Evolutionary conservation across 2,113 vertebrate species (phyloP).

Genomic region (Xenus cinereus): DNA sequence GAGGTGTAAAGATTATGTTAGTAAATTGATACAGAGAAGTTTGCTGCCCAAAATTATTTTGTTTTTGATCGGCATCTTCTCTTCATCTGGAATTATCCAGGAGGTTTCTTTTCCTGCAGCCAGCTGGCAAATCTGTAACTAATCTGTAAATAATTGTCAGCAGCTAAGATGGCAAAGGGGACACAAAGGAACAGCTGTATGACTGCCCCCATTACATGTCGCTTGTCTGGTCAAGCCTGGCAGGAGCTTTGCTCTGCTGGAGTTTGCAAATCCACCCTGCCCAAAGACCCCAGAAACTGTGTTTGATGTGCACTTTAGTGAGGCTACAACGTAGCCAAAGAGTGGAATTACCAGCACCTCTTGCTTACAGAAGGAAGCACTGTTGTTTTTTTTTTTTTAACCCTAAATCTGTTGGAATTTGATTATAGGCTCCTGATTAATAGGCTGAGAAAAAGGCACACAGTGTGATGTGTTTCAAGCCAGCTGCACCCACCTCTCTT

Average conservation of each 20-base stretch:
- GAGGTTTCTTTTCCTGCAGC: not conserved
- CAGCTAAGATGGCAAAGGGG: not conserved
- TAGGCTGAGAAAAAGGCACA: not conserved
- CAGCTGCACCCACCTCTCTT: not conserved
- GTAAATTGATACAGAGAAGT: not conserved
- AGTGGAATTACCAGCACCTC: not conserved
- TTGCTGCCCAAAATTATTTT: not conserved
- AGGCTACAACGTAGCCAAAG: not conserved
- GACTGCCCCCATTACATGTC: not conserved
- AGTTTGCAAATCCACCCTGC: not conserved
- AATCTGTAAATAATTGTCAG: slow-evolving; percentile 35
- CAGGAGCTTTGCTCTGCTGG: not conserved
- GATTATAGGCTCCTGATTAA: not conserved
- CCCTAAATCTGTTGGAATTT: not conserved
- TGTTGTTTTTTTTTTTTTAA: slow-evolving; percentile 9
- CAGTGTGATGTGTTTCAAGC: not conserved
- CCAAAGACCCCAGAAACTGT: not conserved
- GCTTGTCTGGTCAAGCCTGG: not conserved
- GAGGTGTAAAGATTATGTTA: not conserved
- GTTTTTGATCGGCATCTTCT: not conserved
- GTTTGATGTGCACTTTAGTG: not conserved
- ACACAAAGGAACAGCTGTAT: not conserved
- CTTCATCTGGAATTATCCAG: not conserved
- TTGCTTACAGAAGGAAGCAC: not conserved
- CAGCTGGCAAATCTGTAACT: slow-evolving; percentile 23